These are phyloP conservation scores for Cosmia trapezina DNA, from an alignment of 2,888 invertebrate species.

Conservation along the genomic window DNA sequence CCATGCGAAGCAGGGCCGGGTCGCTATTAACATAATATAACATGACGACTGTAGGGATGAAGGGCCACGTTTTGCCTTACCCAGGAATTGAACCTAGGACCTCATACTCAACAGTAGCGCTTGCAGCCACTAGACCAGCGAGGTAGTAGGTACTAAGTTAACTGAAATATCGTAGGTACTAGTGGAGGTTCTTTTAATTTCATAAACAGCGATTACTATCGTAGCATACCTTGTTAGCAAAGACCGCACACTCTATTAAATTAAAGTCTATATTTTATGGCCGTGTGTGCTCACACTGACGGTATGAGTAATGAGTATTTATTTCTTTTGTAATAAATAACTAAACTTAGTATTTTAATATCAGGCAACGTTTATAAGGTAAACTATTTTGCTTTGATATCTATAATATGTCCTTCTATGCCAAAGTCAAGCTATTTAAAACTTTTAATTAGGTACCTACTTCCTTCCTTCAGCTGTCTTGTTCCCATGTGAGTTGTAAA, in stretches of 20 bases:
- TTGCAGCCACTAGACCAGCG: background rate
- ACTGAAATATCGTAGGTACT: background rate
- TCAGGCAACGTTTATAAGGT: background rate
- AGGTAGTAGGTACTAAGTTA: background rate
- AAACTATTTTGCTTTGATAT: background rate
- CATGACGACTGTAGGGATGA: background rate
- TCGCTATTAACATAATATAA: background rate
- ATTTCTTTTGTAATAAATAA: background rate
- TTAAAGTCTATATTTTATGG: constrained; percentile 20
- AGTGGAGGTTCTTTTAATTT: constrained; percentile 3
- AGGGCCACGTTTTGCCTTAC: background rate
- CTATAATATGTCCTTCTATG: background rate
- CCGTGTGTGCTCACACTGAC: background rate
- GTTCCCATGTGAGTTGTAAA: constrained; percentile 11
- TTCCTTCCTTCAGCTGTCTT: constrained; percentile 5
- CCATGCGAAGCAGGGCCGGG: too few species aligned
- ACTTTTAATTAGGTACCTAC: background rate
- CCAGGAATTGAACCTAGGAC: background rate
- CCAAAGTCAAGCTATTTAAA: background rate
- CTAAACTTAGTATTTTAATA: background rate
- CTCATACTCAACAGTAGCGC: background rate
- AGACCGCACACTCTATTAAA: constrained; percentile 44
- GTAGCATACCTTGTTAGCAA: constrained; percentile 23
- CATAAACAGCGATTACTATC: constrained; percentile 15
- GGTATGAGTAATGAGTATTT: constrained; percentile 19